Base-by-base conservation (phyloP, 2,888 invertebrate genomes). In the Dynastes maya region DNA sequence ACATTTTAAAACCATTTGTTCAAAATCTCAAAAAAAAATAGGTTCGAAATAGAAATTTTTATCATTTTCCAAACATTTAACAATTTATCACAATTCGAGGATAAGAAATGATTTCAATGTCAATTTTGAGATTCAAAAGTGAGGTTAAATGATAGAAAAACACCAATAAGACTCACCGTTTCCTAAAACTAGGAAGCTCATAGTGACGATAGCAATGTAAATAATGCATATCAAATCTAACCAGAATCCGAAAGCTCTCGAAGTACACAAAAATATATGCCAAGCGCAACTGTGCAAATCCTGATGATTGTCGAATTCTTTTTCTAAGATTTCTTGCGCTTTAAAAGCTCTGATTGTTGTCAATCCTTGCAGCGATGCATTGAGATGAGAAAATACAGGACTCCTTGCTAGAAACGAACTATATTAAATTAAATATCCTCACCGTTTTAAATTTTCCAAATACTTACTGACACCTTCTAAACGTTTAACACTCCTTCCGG, bases 321-420 rank as follows among this genome's bases (percentile, higher is more conserved):
- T 89, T 65, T 93, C 92, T 63, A 98, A 92, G 29, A 94, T 92
- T 76, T 93, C 91, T 86, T 97, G 95, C 0, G 96, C 96, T 6
- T 93, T 92, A 86, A 96, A 97, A 0, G 98, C 96, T 76, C 98
- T 91, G 68, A 99, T 97, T 0, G 98, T 98, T 0, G 96, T 93
- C 80, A 99, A 90, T 0, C 98, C 98, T 87, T 96, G 95, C 4
- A 99, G 90, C 0, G 97, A 94, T 37, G 97, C 95, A 85, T 94
- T 96, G 84, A 98, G 90, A 86, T 98, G 98, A 1, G 96, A 95
- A 89, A 98, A 98, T n/a, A 99, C 96, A 0, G 98, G 98, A 84
- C 97, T 97, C 79, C 97, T 80, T 79, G 82, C 83, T 82, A 82
- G 83, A 83, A 82, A 65, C 51, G n/a, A 55, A 65, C 53, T 61